A percentile compares a stretch with the other conserved stretches of the same genome.
Evolutionary conservation across 2,113 vertebrate genomes (phyloP).

Genomic region (Lota lota): DNA sequence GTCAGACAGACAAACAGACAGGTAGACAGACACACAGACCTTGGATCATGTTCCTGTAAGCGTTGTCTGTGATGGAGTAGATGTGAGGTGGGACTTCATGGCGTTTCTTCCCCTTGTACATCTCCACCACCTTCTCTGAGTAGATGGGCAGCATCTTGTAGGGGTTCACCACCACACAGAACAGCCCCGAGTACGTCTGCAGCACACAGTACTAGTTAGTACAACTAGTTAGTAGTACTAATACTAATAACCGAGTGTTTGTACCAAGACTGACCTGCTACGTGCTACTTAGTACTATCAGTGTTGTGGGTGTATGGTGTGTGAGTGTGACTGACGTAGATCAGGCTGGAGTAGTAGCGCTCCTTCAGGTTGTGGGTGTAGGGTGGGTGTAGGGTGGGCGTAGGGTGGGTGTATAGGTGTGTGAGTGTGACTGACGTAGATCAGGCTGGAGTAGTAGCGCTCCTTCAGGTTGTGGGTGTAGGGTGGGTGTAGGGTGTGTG

Average conservation of each 20-base stretch:
- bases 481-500: background rate
- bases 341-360: background rate
- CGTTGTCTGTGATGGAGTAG: slow-evolving; percentile 94
- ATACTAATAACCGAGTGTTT: no score
- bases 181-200: slow-evolving; percentile 95
- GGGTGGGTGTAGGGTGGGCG: no score
- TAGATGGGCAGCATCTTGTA: slow-evolving; percentile 98
- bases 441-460: background rate
- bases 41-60: slow-evolving; percentile 98
- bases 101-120: slow-evolving; percentile 98
- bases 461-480: background rate
- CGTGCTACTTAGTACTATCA: no score
- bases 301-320: background rate
- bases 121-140: slow-evolving; percentile 93
- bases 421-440: background rate
- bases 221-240: no score
- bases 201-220: no score
- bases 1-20: slow-evolving; percentile 7
- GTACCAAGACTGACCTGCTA: no score
- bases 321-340: no score
- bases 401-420: no score
- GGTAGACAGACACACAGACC: slow-evolving; percentile 65
- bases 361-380: no score
- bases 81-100: slow-evolving; percentile 96
- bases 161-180: slow-evolving; percentile 95